Base-by-base conservation (phyloP, 2,113 vertebrate species). In the Axis porcinus region DNA sequence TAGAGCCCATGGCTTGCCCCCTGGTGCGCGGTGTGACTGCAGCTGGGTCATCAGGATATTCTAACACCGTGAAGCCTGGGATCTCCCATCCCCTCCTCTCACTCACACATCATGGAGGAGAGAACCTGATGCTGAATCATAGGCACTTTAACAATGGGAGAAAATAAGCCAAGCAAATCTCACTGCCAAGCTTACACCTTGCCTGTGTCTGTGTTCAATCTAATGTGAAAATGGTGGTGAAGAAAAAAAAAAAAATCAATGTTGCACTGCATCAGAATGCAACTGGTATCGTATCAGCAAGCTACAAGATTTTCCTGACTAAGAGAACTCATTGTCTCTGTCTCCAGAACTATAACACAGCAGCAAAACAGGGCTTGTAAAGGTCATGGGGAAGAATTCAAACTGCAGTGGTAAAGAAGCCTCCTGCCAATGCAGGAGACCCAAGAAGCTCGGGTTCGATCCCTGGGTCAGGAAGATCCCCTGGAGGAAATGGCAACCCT, bases 201-300 rank as follows among this genome's bases (percentile, higher is more conserved):
- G 58, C 62, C 92, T n/a, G 30, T 40, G 74, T 81, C 92, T 88
- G 36, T 94, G n/a, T 83, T 81, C 93, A 94, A 28, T 62, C 97
- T 70, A 76, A 92, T 28, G 87, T 90, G 97, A 88, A 96, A 95
- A 87, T 5, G 21, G 76, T 7, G 1, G 21, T 27, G 40, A n/a
- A 15, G 74, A 3, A 25, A 57, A 60, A 23, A 60, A 23, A 50
- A 58, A 55, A 52, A 64, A 92, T 97, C 95, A 81, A 57, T 90
- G 86, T 33, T 6, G 5, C 89, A 70, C 27, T 8, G 3, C 87
- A 70, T 91, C 43, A 76, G 60, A 91, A 97, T 33, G 85, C 87
- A 92, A 28, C 78, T 23, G 54, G 70, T 47, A 11, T 2, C 17
- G 36, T 3, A 62, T 50, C 50, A 76, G 92, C 89, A n/a, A 40